Evolutionary conservation across 1,140 invertebrate genomes (phyloP).

Genomic region (Drosophila eugracilis): DNA sequence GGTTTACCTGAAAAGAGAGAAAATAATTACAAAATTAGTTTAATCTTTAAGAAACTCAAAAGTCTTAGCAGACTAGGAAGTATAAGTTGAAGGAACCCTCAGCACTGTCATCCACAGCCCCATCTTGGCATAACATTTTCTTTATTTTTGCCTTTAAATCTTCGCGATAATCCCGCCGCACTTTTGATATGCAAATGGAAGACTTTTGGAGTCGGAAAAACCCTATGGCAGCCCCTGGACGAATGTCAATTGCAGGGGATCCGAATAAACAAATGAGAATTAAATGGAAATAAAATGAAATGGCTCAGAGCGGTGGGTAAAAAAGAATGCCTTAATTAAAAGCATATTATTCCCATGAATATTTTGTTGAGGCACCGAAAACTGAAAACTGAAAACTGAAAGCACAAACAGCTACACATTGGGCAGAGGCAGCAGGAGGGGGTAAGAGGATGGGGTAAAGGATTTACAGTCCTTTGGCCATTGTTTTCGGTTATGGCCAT

Average conservation of each 20-base stretch:
- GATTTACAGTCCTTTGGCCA: constrained; percentile 44
- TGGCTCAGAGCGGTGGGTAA: constrained; percentile 18
- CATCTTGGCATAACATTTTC: neutral
- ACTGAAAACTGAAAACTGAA: neutral
- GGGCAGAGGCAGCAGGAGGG: too few relatives aligned
- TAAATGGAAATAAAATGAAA: constrained; percentile 35
- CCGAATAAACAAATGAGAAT: constrained; percentile 72
- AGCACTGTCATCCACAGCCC: neutral
- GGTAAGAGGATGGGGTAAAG: constrained; percentile 3
- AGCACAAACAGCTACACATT: constrained; percentile 7
- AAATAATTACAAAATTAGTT: neutral
- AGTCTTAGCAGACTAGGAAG: neutral
- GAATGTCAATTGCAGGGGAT: constrained; percentile 62
- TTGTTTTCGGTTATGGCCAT: constrained; percentile 43
- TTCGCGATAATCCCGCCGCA: constrained; percentile 1
- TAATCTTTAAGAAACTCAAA: neutral
- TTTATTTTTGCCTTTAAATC: neutral
- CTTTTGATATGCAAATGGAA: constrained; percentile 16
- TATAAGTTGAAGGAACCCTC: neutral
- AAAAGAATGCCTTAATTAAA: constrained; percentile 70
- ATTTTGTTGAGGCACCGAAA: constrained; percentile 58
- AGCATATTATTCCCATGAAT: constrained; percentile 77
- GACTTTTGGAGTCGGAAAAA: neutral
- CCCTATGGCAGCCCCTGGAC: constrained; percentile 22
- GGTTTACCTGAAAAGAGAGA: constrained; percentile 30